These are phyloP conservation scores for Drosophila hydei DNA, from an alignment of 1,140 invertebrate species.

Conservation along the genomic window DNA sequence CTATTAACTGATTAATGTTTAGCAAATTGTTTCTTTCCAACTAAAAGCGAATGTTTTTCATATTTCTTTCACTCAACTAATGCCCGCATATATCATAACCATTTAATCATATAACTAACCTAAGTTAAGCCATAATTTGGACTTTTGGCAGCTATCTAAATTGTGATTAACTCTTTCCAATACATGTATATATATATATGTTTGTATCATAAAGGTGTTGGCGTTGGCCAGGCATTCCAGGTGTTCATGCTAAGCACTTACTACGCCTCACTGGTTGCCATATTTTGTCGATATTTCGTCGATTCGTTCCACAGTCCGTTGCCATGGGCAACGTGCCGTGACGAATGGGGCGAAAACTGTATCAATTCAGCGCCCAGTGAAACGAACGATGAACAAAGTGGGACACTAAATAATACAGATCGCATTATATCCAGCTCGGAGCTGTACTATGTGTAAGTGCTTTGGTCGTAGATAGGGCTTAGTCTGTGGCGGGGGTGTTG, in stretches of 20 bases:
- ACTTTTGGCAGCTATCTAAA: slow-evolving; percentile 18
- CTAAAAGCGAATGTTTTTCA: background rate
- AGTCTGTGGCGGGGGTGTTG: background rate
- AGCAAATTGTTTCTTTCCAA: too few species aligned
- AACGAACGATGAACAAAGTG: slow-evolving; percentile 28
- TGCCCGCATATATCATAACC: too few species aligned
- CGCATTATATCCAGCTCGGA: slow-evolving; percentile 86
- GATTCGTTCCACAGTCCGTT: slow-evolving; percentile 86
- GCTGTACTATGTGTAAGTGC: slow-evolving; percentile 86
- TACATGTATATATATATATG: too few species aligned
- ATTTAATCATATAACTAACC: too few species aligned
- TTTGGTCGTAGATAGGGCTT: too few species aligned
- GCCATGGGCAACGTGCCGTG: slow-evolving; percentile 87
- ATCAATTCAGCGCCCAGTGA: slow-evolving; percentile 62
- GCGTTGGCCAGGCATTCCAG: slow-evolving; percentile 90
- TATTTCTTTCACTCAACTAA: background rate
- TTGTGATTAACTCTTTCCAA: slow-evolving; percentile 31
- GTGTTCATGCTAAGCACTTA: slow-evolving; percentile 88
- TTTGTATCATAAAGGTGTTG: slow-evolving; percentile 86
- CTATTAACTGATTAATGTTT: too few species aligned
- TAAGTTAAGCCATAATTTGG: background rate
- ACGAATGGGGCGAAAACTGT: slow-evolving; percentile 85
- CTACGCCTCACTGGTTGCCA: slow-evolving; percentile 89
- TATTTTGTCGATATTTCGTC: slow-evolving; percentile 89
- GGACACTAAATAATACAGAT: slow-evolving; percentile 18